Evolutionary conservation across 2,113 vertebrate genomes (phyloP), one percentile per base, ranked within the genome.

Genomic region (Equus przewalskii): DNA sequence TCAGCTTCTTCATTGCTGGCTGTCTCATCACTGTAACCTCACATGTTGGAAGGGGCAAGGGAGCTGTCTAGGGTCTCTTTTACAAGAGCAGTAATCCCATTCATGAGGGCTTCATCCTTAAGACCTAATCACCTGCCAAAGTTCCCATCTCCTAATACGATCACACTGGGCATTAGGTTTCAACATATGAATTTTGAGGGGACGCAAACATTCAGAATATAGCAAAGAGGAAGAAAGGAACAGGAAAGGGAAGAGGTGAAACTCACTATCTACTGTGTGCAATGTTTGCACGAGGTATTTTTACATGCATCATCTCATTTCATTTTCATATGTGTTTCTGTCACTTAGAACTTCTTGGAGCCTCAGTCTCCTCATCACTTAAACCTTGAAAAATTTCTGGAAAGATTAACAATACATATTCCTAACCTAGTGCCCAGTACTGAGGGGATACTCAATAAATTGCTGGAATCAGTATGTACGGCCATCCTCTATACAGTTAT

Each of bases 221-320:
- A n/a, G 36, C 9, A 75, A 22, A 88, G 24, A 3, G 15, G 16
- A 56, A 58, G 30, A 54, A 44, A 93, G 22, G 44, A 84, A 41
- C 36, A 33, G 12, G 41, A 18, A 6, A 90, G 16, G 19, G 2
- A 46, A 89, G 41, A 44, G 12, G 13, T 69, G 30, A 91, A 65
- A 79, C 10, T 11, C 30, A 22, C 6, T 24, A 0, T 49, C 2
- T 46, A 7, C n/a, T 1, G 0, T 16, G 19, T 19, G 10, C 26
- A 30, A 22, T 28, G 0, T n/a, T 26, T 64, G 9, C 5, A 5
- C 6, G 10, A 7, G 6, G 9, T n/a, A 83, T 67, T 86, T 46
- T 78, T 28, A 88, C 5, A 7, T 22, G 11, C 3, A 83, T 72
- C 7, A 24, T 30, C 13, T 76, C 30, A 56, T 51, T 67, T 33